Evolutionary conservation across 2,797 vertebrate species (phyloP).

Genomic region (Lepilemur ruficaudatus): DNA sequence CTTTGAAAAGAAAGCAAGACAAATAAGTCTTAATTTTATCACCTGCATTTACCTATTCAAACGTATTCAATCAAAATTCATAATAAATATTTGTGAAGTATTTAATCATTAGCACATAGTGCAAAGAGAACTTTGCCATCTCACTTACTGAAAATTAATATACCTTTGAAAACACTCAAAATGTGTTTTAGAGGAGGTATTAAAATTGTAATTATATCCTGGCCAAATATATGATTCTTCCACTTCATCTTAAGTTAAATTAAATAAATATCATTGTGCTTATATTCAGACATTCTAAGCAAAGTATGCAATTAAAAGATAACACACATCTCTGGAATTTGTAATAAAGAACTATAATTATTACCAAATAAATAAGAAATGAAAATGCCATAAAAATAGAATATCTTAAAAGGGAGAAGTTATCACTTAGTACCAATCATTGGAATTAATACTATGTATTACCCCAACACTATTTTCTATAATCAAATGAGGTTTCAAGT

Average conservation of each 20-base stretch:
- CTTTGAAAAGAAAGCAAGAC: not conserved
- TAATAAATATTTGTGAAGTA: conserved; percentile 41
- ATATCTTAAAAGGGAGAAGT: not conserved
- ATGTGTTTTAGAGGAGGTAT: not conserved
- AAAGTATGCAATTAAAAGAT: conserved; percentile 46
- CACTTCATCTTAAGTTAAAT: not conserved
- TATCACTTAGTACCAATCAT: not conserved
- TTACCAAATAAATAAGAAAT: not conserved
- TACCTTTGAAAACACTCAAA: not conserved
- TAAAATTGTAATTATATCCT: not conserved
- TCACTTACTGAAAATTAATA: conserved; percentile 4
- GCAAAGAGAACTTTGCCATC: not conserved
- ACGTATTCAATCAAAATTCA: conserved; percentile 24
- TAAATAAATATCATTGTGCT: not conserved
- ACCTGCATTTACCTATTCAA: not conserved
- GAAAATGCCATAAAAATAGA: not conserved
- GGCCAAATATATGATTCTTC: not conserved
- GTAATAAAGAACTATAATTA: conserved; percentile 34
- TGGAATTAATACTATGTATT: not conserved
- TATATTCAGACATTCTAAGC: not conserved
- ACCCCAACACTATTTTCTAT: not conserved
- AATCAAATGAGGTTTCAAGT: not conserved
- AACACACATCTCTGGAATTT: not conserved
- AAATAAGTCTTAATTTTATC: not conserved
- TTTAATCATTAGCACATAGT: not conserved